phyloP scores from a whole-genome alignment of 2,888 invertebrate species.

The Disparrhopalites patrizii region DNA sequence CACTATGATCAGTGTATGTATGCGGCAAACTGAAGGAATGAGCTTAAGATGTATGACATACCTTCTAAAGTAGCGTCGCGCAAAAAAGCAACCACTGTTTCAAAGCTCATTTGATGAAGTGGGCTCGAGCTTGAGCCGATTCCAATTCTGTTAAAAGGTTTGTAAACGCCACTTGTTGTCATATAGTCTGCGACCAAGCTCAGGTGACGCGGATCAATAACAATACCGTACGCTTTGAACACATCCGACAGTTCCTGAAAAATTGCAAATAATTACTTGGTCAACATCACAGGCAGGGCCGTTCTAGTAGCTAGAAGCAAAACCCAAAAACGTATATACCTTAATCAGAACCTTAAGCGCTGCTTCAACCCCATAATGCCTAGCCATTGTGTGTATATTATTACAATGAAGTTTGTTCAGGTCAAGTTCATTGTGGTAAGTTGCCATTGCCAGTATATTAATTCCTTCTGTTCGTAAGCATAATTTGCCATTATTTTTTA shows the following conservation, averaged over 20 bases:
- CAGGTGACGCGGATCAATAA: constrained; percentile 90
- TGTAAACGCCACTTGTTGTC: constrained; percentile 88
- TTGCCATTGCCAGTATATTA: constrained; percentile 82
- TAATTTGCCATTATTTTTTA: constrained; percentile 53
- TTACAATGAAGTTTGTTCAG: constrained; percentile 83
- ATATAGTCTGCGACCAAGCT: constrained; percentile 93
- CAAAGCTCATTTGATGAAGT: constrained; percentile 97
- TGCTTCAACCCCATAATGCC: constrained; percentile 94
- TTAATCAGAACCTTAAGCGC: constrained; percentile 65
- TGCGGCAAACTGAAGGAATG: too few relatives aligned
- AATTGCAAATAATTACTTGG: neutral
- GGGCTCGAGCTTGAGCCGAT: constrained; percentile 90
- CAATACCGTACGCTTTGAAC: constrained; percentile 95
- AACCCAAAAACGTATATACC: constrained; percentile 5
- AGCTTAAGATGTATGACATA: constrained; percentile 48
- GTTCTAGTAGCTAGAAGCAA: neutral
- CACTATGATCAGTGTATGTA: too few relatives aligned
- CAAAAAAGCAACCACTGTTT: constrained; percentile 83
- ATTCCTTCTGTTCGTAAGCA: constrained; percentile 92
- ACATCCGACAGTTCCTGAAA: constrained; percentile 84
- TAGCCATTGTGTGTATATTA: constrained; percentile 85
- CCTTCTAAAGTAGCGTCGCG: constrained; percentile 68
- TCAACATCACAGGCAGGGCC: neutral
- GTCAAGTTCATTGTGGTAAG: constrained; percentile 71
- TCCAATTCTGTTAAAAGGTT: constrained; percentile 83